A percentile compares a stretch with the other conserved stretches of the same genome.
phyloP scores from a whole-genome alignment of 2,888 invertebrate species.

The Agrilus cyanescens region DNA sequence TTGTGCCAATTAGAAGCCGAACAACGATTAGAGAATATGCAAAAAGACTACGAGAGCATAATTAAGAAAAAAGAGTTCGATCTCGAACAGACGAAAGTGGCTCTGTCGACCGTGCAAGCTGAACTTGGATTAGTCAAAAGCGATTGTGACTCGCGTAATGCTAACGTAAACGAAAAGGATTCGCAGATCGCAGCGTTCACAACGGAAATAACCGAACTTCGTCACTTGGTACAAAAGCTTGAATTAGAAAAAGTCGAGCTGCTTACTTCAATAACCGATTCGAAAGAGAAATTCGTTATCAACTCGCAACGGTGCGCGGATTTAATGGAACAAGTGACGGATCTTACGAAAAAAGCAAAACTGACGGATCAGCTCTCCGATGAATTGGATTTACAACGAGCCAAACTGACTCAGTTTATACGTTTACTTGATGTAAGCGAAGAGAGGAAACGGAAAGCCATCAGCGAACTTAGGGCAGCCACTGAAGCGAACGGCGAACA shows the following conservation, averaged over 20 bases:
- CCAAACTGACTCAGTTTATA: constrained; percentile 15
- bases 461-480: constrained; percentile 25
- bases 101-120: constrained; percentile 16
- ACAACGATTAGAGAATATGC: constrained; percentile 9
- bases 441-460: constrained; percentile 29
- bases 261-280: constrained; percentile 9
- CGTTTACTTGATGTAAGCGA: constrained; percentile 19
- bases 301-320: constrained; percentile 12
- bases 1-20: constrained; percentile 35
- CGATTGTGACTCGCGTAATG: constrained; percentile 17
- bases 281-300: constrained; percentile 5
- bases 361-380: constrained; percentile 12
- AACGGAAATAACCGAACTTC: constrained; percentile 21
- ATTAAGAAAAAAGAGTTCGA: constrained; percentile 29
- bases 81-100: constrained; percentile 20
- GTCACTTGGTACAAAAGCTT: constrained; percentile 25
- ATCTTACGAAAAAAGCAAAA: constrained; percentile 15
- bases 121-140: constrained; percentile 25
- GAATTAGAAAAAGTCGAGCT: constrained; percentile 30
- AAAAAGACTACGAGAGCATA: constrained; percentile 9
- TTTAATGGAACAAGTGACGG: constrained; percentile 13
- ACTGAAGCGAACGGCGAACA: constrained; percentile 12
- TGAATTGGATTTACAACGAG: constrained; percentile 17
- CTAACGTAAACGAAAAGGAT: constrained; percentile 23
- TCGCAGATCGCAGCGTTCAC: constrained; percentile 18